Evolutionary conservation across 2,797 vertebrate genomes (phyloP).

Genomic region (Scarus forsteni): DNA sequence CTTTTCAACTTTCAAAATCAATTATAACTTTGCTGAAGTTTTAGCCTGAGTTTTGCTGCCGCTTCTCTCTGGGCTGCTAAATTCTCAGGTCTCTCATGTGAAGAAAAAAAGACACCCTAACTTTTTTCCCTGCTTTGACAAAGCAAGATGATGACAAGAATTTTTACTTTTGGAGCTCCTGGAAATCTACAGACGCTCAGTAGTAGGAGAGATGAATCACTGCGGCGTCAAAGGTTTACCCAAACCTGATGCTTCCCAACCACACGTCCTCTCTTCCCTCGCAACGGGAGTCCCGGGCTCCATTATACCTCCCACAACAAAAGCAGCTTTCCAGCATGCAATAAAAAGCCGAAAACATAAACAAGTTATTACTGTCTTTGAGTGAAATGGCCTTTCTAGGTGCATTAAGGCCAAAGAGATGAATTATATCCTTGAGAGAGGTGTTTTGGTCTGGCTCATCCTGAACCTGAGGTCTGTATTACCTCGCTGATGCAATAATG

Average conservation of each 20-base stretch:
- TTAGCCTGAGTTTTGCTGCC: background rate
- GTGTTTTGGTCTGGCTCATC: constrained; percentile 35
- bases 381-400: constrained; percentile 16
- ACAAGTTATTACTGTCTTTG: constrained; percentile 46
- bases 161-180: background rate
- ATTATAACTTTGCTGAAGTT: background rate
- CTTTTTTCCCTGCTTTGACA: constrained; percentile 18
- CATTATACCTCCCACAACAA: constrained; percentile 47
- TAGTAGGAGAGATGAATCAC: constrained; percentile 1
- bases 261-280: constrained; percentile 5
- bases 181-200: constrained; percentile 14
- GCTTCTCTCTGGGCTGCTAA: background rate
- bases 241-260: constrained; percentile 38
- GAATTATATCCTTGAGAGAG: constrained; percentile 50
- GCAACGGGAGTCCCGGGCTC: constrained; percentile 37
- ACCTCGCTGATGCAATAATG: constrained; percentile 51
- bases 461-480: constrained; percentile 38
- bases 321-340: constrained; percentile 33
- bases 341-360: constrained; percentile 56
- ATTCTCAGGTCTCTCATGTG: constrained; percentile 34
- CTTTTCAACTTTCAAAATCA: background rate
- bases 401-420: constrained; percentile 46
- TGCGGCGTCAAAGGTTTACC: constrained; percentile 28
- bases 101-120: constrained; percentile 18
- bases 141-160: constrained; percentile 32